A percentile compares a stretch with the other conserved stretches of the same genome.
phyloP scores from a whole-genome alignment of 2,888 invertebrate genomes.

The Lymantria monacha region DNA sequence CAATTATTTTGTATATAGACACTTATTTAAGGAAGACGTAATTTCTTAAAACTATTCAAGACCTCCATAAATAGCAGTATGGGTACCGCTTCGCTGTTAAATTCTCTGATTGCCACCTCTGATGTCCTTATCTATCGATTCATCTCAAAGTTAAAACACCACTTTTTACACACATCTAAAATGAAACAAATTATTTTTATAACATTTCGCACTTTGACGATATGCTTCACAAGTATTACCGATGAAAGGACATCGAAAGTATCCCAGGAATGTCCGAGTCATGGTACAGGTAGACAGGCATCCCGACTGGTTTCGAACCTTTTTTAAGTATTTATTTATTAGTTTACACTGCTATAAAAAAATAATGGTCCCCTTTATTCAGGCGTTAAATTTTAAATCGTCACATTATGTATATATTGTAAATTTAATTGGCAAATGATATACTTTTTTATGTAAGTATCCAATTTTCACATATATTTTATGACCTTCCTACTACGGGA shows the following conservation, averaged over 20 bases:
- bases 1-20: too few species aligned
- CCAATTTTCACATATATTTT: too few species aligned
- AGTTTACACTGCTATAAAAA: slow-evolving; percentile 26
- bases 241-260: slow-evolving; percentile 27
- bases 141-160: slow-evolving; percentile 19
- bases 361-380: slow-evolving; percentile 30
- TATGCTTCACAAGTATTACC: slow-evolving; percentile 13
- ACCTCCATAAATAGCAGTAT: neutral
- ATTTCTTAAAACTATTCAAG: too few species aligned
- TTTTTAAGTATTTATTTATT: slow-evolving; percentile 28
- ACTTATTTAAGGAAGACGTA: too few species aligned
- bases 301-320: slow-evolving; percentile 26
- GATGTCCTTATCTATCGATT: slow-evolving; percentile 1
- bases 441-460: too few species aligned
- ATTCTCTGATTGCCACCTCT: neutral
- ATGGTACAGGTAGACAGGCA: slow-evolving; percentile 42
- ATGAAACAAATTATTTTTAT: slow-evolving; percentile 10
- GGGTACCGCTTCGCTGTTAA: neutral
- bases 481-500: too few species aligned
- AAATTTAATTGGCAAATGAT: neutral
- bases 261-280: slow-evolving; percentile 42
- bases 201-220: slow-evolving; percentile 16
- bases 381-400: slow-evolving; percentile 15
- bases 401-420: slow-evolving; percentile 5
- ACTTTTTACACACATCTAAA: slow-evolving; percentile 13